Evolutionary conservation across 2,113 vertebrate genomes (phyloP).

Genomic region (Hassar affinis): DNA sequence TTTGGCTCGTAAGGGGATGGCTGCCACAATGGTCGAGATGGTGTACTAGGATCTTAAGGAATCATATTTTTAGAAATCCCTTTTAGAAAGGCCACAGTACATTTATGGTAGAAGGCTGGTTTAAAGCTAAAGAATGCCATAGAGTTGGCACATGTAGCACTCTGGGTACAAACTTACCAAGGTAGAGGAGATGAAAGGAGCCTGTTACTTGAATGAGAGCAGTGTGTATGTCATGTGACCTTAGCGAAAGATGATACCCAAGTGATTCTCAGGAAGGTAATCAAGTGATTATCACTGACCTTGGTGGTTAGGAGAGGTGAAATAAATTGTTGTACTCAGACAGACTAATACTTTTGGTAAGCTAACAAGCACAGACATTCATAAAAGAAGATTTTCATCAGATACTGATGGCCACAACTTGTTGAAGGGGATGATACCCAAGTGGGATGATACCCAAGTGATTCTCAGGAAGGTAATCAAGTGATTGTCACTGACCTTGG

Average conservation of each 20-base stretch:
- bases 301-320: neutral
- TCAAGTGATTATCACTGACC: neutral
- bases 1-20: neutral
- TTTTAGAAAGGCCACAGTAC: neutral
- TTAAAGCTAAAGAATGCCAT: neutral
- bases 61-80: neutral
- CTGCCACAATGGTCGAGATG: neutral
- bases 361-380: neutral
- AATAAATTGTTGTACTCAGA: neutral
- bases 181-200: neutral
- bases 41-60: neutral
- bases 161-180: neutral
- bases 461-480: neutral
- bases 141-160: neutral
- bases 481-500: neutral
- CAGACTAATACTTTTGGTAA: neutral
- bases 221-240: neutral
- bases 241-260: neutral
- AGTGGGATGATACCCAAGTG: neutral
- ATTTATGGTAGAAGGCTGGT: neutral
- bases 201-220: neutral
- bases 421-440: neutral
- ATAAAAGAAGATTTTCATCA: neutral
- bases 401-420: neutral
- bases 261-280: neutral